These are phyloP conservation scores for Chrosomus eos DNA, from an alignment of 2,797 vertebrate genomes.

Conservation along the genomic window DNA sequence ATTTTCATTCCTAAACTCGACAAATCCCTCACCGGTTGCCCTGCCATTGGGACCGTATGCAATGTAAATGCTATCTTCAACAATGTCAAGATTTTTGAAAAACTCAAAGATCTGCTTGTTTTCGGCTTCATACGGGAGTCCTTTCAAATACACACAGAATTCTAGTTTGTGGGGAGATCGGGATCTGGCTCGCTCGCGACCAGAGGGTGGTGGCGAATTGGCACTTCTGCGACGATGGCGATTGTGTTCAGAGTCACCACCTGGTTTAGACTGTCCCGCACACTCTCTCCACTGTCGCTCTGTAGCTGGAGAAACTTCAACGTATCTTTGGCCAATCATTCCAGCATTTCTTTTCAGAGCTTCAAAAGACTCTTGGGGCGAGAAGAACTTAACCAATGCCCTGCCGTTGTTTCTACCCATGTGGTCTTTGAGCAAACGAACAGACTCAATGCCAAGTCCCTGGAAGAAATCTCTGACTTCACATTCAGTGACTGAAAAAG, in stretches of 20 bases:
- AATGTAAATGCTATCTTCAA: constrained; percentile 97
- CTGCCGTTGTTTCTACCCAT: constrained; percentile 91
- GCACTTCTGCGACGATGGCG: constrained; percentile 69
- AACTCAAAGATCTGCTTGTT: constrained; percentile 97
- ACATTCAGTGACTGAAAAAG: constrained; percentile 88
- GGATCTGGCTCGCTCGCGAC: constrained; percentile 88
- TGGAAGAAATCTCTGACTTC: constrained; percentile 95
- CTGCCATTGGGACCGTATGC: constrained; percentile 95
- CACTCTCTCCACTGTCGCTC: constrained; percentile 91
- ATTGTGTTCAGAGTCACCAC: constrained; percentile 62
- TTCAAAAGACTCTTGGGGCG: constrained; percentile 94
- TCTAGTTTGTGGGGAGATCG: constrained; percentile 94
- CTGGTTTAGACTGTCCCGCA: constrained; percentile 49
- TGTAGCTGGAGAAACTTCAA: constrained; percentile 91
- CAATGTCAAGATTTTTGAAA: constrained; percentile 93
- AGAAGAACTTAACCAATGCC: constrained; percentile 93
- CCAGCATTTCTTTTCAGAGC: constrained; percentile 92
- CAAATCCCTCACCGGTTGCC: constrained; percentile 96
- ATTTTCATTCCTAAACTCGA: constrained; percentile 92
- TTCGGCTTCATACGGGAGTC: constrained; percentile 96
- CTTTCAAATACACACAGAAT: constrained; percentile 95
- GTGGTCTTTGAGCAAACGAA: constrained; percentile 89
- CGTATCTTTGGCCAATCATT: constrained; percentile 95
- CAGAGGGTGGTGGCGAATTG: constrained; percentile 66
- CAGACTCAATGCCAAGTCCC: constrained; percentile 88